Base-by-base conservation (phyloP, 2,888 invertebrate species). In the Caenorhabditis zanzibari region DNA sequence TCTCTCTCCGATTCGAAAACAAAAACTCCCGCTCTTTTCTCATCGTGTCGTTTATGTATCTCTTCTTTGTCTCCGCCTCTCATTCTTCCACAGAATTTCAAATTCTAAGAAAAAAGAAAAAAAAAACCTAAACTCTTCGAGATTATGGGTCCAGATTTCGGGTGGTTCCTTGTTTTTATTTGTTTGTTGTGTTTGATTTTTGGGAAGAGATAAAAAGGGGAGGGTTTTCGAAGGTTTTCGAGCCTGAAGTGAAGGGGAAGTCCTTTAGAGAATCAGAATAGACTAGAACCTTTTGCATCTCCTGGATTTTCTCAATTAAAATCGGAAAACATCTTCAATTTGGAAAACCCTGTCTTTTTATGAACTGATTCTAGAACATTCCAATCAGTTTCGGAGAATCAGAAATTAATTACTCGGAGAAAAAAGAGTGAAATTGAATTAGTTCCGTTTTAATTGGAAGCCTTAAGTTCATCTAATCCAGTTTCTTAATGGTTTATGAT, bases 121-220 rank as follows among this genome's bases (percentile, higher is more conserved):
- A 7, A 58, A 44, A 32, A 58, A 47, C 64, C 64, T 35, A 64
- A 44, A 54, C 61, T 59, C 74, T 24, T n/a, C 9, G 26, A 71
- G 79, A 79, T 79, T 38, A 56, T 16, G 63, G 61, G 69, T 41
- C 69, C 41, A 77, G 77, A 77, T 77, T 76, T 76, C 59, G 54
- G 52, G 22, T 63, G 38, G 61, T 63, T 63, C 44, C 44, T 63
- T 44, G 63, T 47, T 47, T 63, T 63, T 44, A 24, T 44, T 59
- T 9, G n/a, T 35, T n/a, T 63, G 24, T 47, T 47, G n/a, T 47
- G n/a, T 47, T 47, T n/a, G 47, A 47, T 47, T n/a, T 47, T 47
- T 47, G n/a, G n/a, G 47, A 14, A 7, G n/a, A 44, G 63, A 47
- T 6, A 54, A 14, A 54, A 14, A 4, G 6, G 54, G 12, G 12